Evolutionary conservation across 2,888 invertebrate species (phyloP).

Genomic region (Ichneumoninae sp.): DNA sequence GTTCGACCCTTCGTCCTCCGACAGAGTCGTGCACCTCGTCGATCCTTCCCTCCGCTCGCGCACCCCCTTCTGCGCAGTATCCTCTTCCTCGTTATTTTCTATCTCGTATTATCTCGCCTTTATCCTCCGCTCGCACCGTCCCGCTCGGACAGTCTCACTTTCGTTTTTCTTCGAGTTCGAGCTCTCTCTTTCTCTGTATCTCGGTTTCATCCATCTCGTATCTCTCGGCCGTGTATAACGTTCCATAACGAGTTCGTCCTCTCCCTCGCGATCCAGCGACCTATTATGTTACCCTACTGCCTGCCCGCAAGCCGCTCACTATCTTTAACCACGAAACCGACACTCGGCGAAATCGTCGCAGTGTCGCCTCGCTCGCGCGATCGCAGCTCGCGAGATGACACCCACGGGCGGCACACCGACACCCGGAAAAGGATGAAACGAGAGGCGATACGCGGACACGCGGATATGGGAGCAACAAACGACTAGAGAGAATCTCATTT

Average conservation of each 20-base stretch:
- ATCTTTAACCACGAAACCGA: slow-evolving; percentile 77
- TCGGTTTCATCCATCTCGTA: slow-evolving; percentile 39
- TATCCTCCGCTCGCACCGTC: slow-evolving; percentile 49
- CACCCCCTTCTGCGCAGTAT: slow-evolving; percentile 48
- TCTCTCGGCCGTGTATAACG: slow-evolving; percentile 30
- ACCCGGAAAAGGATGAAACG: slow-evolving; percentile 62
- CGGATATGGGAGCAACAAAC: neutral
- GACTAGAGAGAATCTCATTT: neutral
- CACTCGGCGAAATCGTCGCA: slow-evolving; percentile 68
- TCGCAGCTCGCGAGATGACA: slow-evolving; percentile 4
- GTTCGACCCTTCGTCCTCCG: slow-evolving; percentile 66
- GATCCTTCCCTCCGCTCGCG: slow-evolving; percentile 55
- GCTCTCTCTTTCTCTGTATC: slow-evolving; percentile 27
- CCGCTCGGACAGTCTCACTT: slow-evolving; percentile 63
- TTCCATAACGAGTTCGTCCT: slow-evolving; percentile 1
- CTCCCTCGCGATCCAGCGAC: slow-evolving; percentile 60
- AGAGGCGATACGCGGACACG: slow-evolving; percentile 33
- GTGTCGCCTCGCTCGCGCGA: slow-evolving; percentile 26
- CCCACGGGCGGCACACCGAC: slow-evolving; percentile 13
- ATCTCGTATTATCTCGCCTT: slow-evolving; percentile 72
- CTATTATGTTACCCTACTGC: slow-evolving; percentile 78
- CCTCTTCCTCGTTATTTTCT: slow-evolving; percentile 68
- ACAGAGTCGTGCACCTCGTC: slow-evolving; percentile 66
- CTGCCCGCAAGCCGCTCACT: slow-evolving; percentile 69
- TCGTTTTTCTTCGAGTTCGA: slow-evolving; percentile 52